Base-by-base conservation (phyloP, 2,888 invertebrate species). In the Exephanes ischioxanthus region DNA sequence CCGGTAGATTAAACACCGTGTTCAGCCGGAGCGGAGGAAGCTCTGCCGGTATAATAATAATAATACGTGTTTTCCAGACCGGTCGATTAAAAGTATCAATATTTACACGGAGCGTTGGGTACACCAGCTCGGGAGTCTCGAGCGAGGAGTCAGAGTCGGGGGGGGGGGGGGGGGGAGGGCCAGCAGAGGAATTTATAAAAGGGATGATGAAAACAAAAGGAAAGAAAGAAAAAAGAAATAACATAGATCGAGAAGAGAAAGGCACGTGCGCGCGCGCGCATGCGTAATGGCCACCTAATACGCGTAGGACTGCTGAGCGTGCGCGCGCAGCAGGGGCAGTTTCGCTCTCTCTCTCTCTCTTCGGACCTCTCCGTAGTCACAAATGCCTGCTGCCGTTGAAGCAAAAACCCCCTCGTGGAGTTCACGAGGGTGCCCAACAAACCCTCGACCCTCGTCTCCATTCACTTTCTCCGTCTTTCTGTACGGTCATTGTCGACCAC, bases 81-180 rank as follows among this genome's bases (percentile, higher is more conserved):
- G 87, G 84, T 88, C 89, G 92, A 92, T 93, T 92, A 92, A 92
- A 91, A 92, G 90, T 91, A 91, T 91, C 91, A 93, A 92, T 93
- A 93, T 93, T 93, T 92, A 87, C 85, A 76, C 70, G 58, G 73
- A 78, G 70, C 41, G 55, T 84, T 81, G 67, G 82, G 75, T 58
- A 58, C 26, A 9, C 58, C 22, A 61, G 66, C 66, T 70, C 66
- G 72, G 19, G 22, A 58, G 58, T 58, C 58, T 58, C 58, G 58
- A 58, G 26, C 58, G 58, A 58, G 11, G 48, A n/a, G 55, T 19
- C 58, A 26, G 14, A 72, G 66, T 45, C 68, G 68, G 58, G 55
- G 48, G 55, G 55, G 58, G 53, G 53, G 68, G 63, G 66, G 70
- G 55, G 58, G 7, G 37, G 61, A 26, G 48, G 33, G 26, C 11